Conservation (phyloP, 2,888 invertebrate species). For the Eupithecia dodoneata region DNA sequence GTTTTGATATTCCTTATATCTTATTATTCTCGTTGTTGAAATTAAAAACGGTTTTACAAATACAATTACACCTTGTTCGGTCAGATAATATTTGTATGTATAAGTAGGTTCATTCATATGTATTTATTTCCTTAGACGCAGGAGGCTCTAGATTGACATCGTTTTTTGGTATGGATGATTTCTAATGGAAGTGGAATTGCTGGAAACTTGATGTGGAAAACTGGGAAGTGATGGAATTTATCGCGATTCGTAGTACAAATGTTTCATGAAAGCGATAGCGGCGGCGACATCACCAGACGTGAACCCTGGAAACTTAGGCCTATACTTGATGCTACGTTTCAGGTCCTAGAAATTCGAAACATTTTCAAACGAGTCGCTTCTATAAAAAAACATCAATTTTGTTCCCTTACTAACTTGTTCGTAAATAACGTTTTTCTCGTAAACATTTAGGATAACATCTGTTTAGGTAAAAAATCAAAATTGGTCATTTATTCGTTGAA, state of each 20-base stretch:
- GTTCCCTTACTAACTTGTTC: not conserved
- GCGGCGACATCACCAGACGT: not conserved
- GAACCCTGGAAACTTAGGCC: not conserved
- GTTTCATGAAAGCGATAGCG: not conserved
- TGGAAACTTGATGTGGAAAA: not conserved
- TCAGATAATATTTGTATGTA: not conserved
- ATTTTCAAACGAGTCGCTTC: not conserved
- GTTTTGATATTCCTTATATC: not conserved
- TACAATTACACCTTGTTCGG: not conserved
- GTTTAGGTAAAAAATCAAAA: not conserved
- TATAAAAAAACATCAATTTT: not conserved
- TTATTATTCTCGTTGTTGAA: not conserved
- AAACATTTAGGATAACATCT: not conserved
- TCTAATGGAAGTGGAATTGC: not conserved
- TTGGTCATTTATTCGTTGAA: not conserved
- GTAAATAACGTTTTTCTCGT: not conserved
- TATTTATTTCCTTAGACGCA: constrained; percentile 13
- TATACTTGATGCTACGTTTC: not conserved
- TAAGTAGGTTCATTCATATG: not conserved
- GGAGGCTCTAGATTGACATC: not conserved
- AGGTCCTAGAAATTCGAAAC: constrained; percentile 9
- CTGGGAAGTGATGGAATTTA: not conserved
- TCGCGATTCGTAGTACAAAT: not conserved
- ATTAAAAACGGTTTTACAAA: not conserved
- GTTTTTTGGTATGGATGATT: constrained; percentile 1